Conservation (phyloP, 2,113 vertebrate genomes). For the Spea bombifrons region DNA sequence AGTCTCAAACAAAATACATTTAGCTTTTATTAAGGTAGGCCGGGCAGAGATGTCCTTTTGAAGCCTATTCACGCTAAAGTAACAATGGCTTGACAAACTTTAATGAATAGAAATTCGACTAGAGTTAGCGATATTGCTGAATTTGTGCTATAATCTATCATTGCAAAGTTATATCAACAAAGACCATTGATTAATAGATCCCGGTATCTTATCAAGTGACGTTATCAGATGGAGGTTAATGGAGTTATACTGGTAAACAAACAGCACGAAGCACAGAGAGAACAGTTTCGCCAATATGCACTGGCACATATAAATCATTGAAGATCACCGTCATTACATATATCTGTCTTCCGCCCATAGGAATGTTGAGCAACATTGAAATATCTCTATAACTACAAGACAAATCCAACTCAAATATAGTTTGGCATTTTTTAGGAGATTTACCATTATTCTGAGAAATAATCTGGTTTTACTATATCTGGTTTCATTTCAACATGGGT, state of each 20-base stretch:
- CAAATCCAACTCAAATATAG: conserved; percentile 56
- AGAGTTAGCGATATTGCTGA: conserved; percentile 5
- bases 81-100: not conserved
- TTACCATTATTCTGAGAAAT: conserved; percentile 62
- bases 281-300: not conserved
- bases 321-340: too few relatives aligned
- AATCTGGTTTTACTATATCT: conserved; percentile 55
- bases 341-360: too few relatives aligned
- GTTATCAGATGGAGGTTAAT: conserved; percentile 39
- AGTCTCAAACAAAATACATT: too few relatives aligned
- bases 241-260: conserved; percentile 40
- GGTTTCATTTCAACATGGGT: conserved; percentile 17
- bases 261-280: conserved; percentile 13
- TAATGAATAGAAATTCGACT: not conserved
- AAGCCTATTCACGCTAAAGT: too few relatives aligned
- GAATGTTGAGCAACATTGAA: too few relatives aligned
- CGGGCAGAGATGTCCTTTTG: too few relatives aligned
- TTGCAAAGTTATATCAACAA: conserved; percentile 23
- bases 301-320: too few relatives aligned
- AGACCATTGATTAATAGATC: conserved; percentile 1
- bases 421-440: conserved; percentile 62
- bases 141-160: not conserved
- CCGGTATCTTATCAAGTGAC: conserved; percentile 33
- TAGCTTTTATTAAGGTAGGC: too few relatives aligned
- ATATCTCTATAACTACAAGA: not conserved